phyloP scores from a whole-genome alignment of 2,888 invertebrate species.

The Diarsia rubi region DNA sequence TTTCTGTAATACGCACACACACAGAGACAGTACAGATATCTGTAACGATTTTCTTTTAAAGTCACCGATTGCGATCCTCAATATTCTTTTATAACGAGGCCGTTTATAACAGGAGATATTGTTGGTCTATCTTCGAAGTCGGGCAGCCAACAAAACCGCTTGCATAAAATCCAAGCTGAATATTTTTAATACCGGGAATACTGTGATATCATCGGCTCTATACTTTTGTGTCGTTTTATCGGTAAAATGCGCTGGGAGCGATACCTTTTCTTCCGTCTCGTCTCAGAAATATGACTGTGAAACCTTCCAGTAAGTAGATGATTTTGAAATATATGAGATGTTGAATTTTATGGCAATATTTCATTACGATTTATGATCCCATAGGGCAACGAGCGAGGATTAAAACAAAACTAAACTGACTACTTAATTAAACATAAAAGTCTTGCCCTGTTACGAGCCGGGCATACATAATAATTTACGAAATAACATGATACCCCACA shows the following conservation, averaged over 20 bases:
- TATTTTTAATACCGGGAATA: constrained; percentile 42
- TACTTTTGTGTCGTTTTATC: constrained; percentile 45
- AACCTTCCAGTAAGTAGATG: constrained; percentile 8
- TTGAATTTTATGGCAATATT: constrained; percentile 4
- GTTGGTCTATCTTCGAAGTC: constrained; percentile 14
- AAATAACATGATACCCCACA: background rate
- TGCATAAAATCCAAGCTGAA: constrained; percentile 32
- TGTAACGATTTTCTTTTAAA: no score
- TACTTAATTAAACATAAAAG: background rate
- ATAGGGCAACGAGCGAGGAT: background rate
- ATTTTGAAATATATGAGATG: constrained; percentile 11
- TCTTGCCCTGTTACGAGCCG: background rate
- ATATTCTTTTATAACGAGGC: constrained; percentile 12
- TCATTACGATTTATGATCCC: background rate
- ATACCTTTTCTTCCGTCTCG: constrained; percentile 12
- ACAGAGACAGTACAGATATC: no score
- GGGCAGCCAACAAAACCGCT: constrained; percentile 42
- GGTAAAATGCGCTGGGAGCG: constrained; percentile 18
- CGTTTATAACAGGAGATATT: constrained; percentile 12
- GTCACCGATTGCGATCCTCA: background rate
- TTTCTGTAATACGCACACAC: no score
- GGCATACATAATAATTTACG: background rate
- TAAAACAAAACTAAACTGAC: no score
- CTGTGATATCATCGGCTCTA: constrained; percentile 32
- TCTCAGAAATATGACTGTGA: constrained; percentile 10